These are phyloP conservation scores for Lasiurus borealis DNA, from an alignment of 2,113 vertebrate species.

Conservation along the genomic window DNA sequence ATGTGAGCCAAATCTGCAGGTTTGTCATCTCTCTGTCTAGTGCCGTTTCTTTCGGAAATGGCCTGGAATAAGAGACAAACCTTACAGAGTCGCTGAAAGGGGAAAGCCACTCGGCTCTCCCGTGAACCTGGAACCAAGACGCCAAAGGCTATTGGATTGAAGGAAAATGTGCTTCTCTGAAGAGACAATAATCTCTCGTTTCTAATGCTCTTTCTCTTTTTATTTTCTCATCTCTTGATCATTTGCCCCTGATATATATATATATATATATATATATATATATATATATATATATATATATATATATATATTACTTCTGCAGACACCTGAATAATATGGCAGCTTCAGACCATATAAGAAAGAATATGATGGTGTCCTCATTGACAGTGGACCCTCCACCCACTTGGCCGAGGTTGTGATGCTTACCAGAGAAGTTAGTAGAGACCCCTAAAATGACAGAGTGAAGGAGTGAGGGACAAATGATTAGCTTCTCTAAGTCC, in stretches of 20 bases:
- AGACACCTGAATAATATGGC: background rate
- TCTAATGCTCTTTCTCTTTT: background rate
- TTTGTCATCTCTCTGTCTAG: constrained; percentile 10
- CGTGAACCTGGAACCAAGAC: background rate
- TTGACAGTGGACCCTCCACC: background rate
- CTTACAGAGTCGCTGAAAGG: background rate
- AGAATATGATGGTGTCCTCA: background rate
- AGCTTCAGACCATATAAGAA: background rate
- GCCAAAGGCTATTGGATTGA: background rate
- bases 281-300: background rate
- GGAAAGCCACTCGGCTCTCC: background rate
- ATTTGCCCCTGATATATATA: background rate
- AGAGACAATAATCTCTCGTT: background rate
- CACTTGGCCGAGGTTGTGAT: background rate
- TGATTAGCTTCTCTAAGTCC: background rate
- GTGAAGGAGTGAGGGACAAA: background rate
- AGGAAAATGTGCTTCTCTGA: background rate
- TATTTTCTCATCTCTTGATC: background rate
- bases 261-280: background rate
- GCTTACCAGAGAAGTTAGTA: background rate
- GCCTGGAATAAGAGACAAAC: background rate
- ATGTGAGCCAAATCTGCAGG: constrained; percentile 3
- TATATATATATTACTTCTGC: background rate
- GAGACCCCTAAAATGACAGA: background rate
- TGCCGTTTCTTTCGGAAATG: constrained; percentile 20